Base-by-base conservation (phyloP, 2,113 vertebrate genomes). In the Poeciliopsis occidentalis region DNA sequence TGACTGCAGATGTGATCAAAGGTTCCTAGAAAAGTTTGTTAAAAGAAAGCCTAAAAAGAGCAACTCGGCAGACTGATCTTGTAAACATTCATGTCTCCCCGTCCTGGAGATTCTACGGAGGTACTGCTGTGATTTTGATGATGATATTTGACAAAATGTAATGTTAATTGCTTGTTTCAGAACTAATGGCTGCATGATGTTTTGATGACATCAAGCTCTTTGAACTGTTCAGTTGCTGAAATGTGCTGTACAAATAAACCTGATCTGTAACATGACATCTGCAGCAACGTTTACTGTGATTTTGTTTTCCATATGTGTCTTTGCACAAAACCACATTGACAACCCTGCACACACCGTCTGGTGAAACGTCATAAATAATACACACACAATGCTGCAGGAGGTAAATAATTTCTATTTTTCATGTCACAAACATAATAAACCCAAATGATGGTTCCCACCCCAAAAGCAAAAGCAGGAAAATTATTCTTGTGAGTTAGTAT, bases 351-450 rank as follows among this genome's bases (percentile, higher is more conserved):
- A 64, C 37, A n/a, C 19, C 51, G 7, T n/a, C 22, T 3, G n/a
- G 51, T n/a, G 64, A 66, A n/a, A 22, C 3, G 3, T 68, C 68
- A 82, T 84, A 75, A 70, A 75, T 80, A 78, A 86, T 39, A 61
- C 0, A 15, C 30, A 61, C 24, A 47, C 73, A 68, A 80, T 66
- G 60, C 79, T 67, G 73, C 17, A 62, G 75, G 75, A 64, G 64
- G 67, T 71, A 69, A 84, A 80, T 70, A 68, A 37, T 82, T 66
- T 75, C 57, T 73, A 89, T 89, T 79, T 79, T 81, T 86, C 76
- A 82, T 74, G 79, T 86, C 77, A 74, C 69, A 69, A 63, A 57
- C 63, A 75, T 79, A 82, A 80, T 66, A 67, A 86, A 75, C 47
- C 63, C 76, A 12, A 84, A 75, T 85, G 72, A 80, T 72, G 54